Base-by-base conservation (phyloP, 2,888 invertebrate species). In the Pristionchus japonicus region DNA sequence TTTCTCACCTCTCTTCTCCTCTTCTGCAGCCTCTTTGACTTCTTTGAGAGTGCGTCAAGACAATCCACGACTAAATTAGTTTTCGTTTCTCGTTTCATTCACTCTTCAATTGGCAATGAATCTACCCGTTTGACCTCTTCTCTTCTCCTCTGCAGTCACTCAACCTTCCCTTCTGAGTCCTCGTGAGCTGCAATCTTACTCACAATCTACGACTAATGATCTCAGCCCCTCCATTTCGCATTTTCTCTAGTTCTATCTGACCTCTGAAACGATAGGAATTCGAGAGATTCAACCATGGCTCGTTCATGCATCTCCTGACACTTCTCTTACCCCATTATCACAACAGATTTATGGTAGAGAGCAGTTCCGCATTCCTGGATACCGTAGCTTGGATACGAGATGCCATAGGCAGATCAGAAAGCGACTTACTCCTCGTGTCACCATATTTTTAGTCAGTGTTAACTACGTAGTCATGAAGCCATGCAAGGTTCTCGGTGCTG, bases 1-100 rank as follows among this genome's bases (percentile, higher is more conserved):
- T 67, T 27, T 40, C 20, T 40, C 40, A 77, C 49, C 49, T 47
- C 86, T 20, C 27, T 27, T 31, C 67, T 23, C 31, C n/a, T 40
- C 27, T 34, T 9, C 57, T 49, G 52, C 67, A 64, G 31, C 27
- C 47, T 31, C 43, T 49, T 40, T 37, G 23, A n/a, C 27, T 64
- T 43, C 27, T 31, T n/a, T 27, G 11, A 31, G 52, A 64, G 43
- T 85, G 40, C 85, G 85, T 85, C 27, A 27, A 64, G 49, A 49
- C 52, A 82, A 57, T 82, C 77, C 47, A 77, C 77, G 43, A 77
- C 77, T 77, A 49, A 82, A 82, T 82, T 82, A 82, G 82, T 57
- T 57, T 49, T 52, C 82, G 31, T n/a, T 49, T n/a, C 43, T 23
- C 77, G 43, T 82, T 57, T 82, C 49, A 82, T 52, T 82, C 52